A percentile compares a stretch with the other conserved stretches of the same genome.
Conservation (phyloP, 2,113 vertebrate genomes). For the Corythornis madagascariensis region DNA sequence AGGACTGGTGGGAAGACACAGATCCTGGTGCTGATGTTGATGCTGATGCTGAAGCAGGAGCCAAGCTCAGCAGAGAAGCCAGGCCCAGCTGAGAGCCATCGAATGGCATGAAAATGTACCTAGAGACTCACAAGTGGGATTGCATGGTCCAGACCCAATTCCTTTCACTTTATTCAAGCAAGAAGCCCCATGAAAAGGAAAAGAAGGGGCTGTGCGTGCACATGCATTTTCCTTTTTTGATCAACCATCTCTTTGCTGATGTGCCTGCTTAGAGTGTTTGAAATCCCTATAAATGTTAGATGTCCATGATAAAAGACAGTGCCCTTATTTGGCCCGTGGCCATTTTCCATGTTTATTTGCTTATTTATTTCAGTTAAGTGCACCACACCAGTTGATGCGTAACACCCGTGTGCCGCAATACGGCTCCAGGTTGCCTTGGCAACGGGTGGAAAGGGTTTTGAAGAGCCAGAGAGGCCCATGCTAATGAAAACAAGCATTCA, state of each 20-base stretch:
- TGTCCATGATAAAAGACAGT: constrained; percentile 38
- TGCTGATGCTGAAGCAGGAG: background rate
- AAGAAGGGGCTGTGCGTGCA: background rate
- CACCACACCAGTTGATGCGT: constrained; percentile 30
- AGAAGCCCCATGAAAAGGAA: constrained; percentile 35
- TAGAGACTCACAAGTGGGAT: background rate
- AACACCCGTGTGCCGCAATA: constrained; percentile 60
- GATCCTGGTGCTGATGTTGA: background rate
- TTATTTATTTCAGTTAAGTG: constrained; percentile 60
- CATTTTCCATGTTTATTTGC: constrained; percentile 43
- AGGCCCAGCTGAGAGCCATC: background rate
- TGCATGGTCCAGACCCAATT: background rate
- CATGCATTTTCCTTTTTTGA: constrained; percentile 25
- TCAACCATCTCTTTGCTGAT: background rate
- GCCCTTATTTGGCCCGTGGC: background rate
- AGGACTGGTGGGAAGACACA: background rate
- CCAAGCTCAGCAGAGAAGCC: background rate
- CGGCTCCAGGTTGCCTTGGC: constrained; percentile 69
- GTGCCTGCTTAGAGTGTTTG: background rate
- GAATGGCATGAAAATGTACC: background rate
- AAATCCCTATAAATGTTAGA: constrained; percentile 30
- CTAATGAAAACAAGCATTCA: constrained; percentile 57
- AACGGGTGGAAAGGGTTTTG: constrained; percentile 67
- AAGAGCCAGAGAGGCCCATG: constrained; percentile 62
- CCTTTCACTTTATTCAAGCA: background rate